phyloP scores from a whole-genome alignment of 2,797 vertebrate species.

The Perodicticus potto region DNA sequence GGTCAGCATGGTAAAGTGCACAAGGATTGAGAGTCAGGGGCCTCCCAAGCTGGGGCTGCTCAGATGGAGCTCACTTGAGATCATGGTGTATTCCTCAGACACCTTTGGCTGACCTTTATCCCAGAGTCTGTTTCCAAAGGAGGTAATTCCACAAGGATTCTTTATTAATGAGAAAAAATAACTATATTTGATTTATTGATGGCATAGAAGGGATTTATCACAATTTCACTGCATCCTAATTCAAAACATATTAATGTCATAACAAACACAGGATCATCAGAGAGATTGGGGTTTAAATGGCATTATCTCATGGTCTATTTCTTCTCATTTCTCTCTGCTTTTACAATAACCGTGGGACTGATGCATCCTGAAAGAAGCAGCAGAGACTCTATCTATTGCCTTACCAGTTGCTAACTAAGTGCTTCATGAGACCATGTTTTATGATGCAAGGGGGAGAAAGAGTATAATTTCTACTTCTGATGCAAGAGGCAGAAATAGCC shows the following conservation, averaged over 20 bases:
- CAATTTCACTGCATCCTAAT: not conserved
- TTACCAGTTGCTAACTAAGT: conserved; percentile 46
- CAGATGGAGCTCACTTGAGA: conserved; percentile 53
- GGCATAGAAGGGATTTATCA: not conserved
- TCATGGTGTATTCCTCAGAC: conserved; percentile 39
- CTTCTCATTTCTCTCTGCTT: conserved; percentile 55
- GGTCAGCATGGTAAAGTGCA: conserved; percentile 78
- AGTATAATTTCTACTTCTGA: conserved; percentile 72
- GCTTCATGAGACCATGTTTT: conserved; percentile 30
- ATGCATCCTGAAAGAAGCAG: conserved; percentile 7
- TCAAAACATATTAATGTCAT: conserved; percentile 44
- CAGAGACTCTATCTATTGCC: conserved; percentile 18
- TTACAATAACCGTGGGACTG: conserved; percentile 45
- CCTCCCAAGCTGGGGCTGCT: conserved; percentile 69
- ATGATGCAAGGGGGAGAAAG: conserved; percentile 75
- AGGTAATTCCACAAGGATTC: conserved; percentile 23
- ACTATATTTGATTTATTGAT: conserved; percentile 38
- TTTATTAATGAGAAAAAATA: conserved; percentile 56
- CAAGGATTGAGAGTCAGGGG: conserved; percentile 66
- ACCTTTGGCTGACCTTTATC: conserved; percentile 57
- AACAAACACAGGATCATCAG: not conserved
- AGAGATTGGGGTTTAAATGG: conserved; percentile 41
- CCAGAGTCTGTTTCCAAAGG: conserved; percentile 37
- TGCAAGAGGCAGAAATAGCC: conserved; percentile 85
- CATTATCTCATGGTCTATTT: conserved; percentile 20